Evolutionary conservation across 2,113 vertebrate genomes (phyloP), one percentile per base, ranked within the genome.

Genomic region (Ibidorhyncha struthersii): DNA sequence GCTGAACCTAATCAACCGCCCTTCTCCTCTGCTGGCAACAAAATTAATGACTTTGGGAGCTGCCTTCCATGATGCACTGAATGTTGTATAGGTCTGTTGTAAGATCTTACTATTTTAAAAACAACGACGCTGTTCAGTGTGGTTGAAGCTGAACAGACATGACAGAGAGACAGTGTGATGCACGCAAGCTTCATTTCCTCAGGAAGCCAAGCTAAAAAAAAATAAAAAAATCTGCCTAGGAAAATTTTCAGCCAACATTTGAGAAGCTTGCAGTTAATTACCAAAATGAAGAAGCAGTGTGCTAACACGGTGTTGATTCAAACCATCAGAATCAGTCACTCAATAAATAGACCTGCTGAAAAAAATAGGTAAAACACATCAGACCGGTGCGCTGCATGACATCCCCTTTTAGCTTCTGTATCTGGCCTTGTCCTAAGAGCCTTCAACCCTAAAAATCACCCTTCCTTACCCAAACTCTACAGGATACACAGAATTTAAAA

Each of bases 141-240:
- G 18, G 61, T 89, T 96, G 91, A 96, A 94, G 87, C 70, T 96
- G 92, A 97, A 49, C 78, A 93, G 94, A 96, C 70, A 52, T 96
- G 96, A 95, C 95, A 96, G 84, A 86, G 84, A 89, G 82, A 79
- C 4, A 16, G 73, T 49, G 62, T 89, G 90, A 80, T 95, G 94
- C 96, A 97, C 40, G 82, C 96, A 97, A 96, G 70, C 90, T 97
- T 87, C 66, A 85, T 96, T 96, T 95, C 94, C 93, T 96, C 93
- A 93, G 73, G 58, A 95, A 95, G 78, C 56, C 82, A 82, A 69
- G 84, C 61, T 94, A 59, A 88, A 92, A 89, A 61, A 59, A 63
- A 95, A 86, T 11, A 20, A 4, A 6, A 21, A 70, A 36, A 38
- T 25, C 61, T 78, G 81, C 86, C 82, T 93, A 82, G 83, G 77